A percentile compares a stretch with the other conserved stretches of the same genome.
phyloP scores from a whole-genome alignment of 2,797 vertebrate species.

The Scarus forsteni region DNA sequence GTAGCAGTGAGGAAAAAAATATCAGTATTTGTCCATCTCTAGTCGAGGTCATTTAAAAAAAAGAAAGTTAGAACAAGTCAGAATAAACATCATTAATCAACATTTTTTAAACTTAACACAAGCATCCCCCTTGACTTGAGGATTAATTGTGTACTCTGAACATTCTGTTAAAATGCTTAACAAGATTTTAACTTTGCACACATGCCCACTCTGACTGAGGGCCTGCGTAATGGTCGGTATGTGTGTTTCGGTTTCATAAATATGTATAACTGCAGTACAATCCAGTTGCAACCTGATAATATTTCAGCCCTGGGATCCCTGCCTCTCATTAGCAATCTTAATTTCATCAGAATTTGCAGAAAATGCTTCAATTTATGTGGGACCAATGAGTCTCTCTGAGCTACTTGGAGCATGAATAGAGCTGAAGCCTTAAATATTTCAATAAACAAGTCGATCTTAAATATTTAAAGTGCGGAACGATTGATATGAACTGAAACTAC shows the following conservation, averaged over 20 bases:
- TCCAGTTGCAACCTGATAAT: conserved; percentile 39
- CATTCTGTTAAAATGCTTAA: too few species aligned
- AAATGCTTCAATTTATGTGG: conserved; percentile 45
- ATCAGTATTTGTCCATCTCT: too few species aligned
- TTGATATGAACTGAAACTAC: conserved; percentile 75
- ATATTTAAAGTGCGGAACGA: conserved; percentile 72
- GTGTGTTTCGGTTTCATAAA: conserved; percentile 33
- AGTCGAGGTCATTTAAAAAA: too few species aligned
- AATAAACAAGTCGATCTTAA: conserved; percentile 76
- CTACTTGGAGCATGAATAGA: conserved; percentile 65
- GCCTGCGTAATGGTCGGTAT: neutral
- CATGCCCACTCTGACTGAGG: too few species aligned
- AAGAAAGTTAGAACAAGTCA: too few species aligned
- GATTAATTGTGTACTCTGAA: too few species aligned
- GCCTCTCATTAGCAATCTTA: conserved; percentile 52
- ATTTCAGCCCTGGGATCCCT: conserved; percentile 28
- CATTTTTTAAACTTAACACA: too few species aligned
- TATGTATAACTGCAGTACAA: neutral
- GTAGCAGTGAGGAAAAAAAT: too few species aligned
- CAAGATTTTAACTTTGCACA: too few species aligned
- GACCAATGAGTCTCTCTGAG: conserved; percentile 36
- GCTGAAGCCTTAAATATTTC: conserved; percentile 77
- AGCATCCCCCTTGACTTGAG: too few species aligned
- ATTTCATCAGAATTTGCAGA: conserved; percentile 58
- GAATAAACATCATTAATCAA: too few species aligned